phyloP scores from a whole-genome alignment of 2,888 invertebrate species.

The Homarus gammarus region DNA sequence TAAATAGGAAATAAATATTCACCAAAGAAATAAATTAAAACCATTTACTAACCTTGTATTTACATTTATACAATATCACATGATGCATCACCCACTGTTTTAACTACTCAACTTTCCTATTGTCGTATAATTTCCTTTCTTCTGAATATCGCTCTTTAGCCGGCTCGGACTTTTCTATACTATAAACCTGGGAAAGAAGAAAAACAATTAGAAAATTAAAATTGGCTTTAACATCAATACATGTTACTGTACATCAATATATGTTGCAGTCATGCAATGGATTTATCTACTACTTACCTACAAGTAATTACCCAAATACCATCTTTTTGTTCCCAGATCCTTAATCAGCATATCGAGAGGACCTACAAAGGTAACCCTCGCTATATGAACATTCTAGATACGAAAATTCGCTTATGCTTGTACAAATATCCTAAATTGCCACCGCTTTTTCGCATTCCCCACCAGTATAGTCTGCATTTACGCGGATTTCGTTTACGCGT shows the following conservation, averaged over 20 bases:
- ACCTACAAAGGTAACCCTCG: too few relatives aligned
- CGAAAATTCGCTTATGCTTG: not conserved
- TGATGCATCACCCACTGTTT: not conserved
- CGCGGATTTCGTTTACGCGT: too few relatives aligned
- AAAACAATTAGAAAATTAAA: not conserved
- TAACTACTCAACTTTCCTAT: slow-evolving; percentile 29
- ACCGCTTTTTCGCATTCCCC: too few relatives aligned
- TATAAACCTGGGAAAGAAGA: slow-evolving; percentile 46
- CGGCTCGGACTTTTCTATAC: slow-evolving; percentile 58
- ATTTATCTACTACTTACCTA: too few relatives aligned
- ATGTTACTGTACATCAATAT: too few relatives aligned
- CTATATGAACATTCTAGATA: too few relatives aligned
- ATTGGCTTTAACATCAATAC: not conserved
- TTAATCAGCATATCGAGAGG: too few relatives aligned
- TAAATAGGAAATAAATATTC: slow-evolving; percentile 68
- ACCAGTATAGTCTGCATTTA: too few relatives aligned
- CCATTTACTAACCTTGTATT: not conserved
- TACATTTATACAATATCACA: not conserved
- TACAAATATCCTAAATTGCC: not conserved
- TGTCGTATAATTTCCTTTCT: slow-evolving; percentile 43
- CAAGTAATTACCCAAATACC: too few relatives aligned
- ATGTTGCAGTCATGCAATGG: too few relatives aligned
- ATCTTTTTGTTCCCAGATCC: too few relatives aligned
- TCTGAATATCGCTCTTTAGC: slow-evolving; percentile 54
- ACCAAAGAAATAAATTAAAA: slow-evolving; percentile 43